Base-by-base conservation (phyloP, 2,888 invertebrate genomes). In the Norana najaformis region DNA sequence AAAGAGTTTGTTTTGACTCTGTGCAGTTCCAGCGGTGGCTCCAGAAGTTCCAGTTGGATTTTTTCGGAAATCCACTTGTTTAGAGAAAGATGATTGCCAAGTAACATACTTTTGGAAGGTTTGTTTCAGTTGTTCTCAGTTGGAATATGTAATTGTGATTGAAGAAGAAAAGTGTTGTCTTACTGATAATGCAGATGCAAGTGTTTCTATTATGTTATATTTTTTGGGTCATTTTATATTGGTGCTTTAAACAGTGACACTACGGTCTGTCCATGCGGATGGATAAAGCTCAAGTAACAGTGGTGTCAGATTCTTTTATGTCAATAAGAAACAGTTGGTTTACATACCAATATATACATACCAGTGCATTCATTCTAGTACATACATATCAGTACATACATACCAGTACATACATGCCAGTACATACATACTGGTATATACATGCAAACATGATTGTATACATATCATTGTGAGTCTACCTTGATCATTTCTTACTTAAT, bases 61-160 rank as follows among this genome's bases (percentile, higher is more conserved):
- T 85, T 85, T 85, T 85, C 85, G 85, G 20, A 35, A 20, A 23
- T 35, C 85, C 14, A 1, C 6, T 85, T 85, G 85, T 35, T 36
- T 18, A 85, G 36, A 85, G 35, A 36, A 85, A 85, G n/a, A 69
- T n/a, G 30, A 16, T 8, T 85, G 85, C 30, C 35, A 0, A 23
- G 85, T 85, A 16, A 85, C 85, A 85, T n/a, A 35, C 36, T 85
- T 85, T n/a, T 37, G 35, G 85, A 35, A 85, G 85, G 85, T 85
- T 36, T 36, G 37, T 85, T 85, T 35, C 36, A 85, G 85, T 36
- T 35, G 36, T 85, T 85, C 37, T 36, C 20, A 18, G 34, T 85
- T 85, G 11, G 37, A 18, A 36, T 37, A 20, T 36, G 16, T 53
- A 53, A 53, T 53, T 53, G 53, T 18, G 18, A 23, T 53, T 53